Base-by-base conservation (phyloP, 1,140 invertebrate genomes). In the Colletes latitarsis region DNA sequence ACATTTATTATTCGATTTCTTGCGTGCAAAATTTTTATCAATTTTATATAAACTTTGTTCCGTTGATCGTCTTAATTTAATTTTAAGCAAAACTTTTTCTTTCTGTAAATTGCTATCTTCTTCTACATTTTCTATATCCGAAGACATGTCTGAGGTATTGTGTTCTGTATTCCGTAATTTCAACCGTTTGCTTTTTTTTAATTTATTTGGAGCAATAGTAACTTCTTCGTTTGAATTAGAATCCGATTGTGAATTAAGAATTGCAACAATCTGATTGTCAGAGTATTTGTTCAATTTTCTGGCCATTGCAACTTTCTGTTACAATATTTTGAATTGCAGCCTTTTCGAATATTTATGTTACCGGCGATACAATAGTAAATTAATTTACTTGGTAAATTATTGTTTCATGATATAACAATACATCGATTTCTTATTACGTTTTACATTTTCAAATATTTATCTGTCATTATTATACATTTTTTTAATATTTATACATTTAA, bases 11-110 rank as follows among this genome's bases (percentile, higher is more conserved):
- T 8, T 14, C 15, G 15, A 19, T 81, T 69, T 80, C n/a, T n/a
- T n/a, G n/a, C n/a, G n/a, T n/a, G n/a, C 77, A 0, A 63, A 86
- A 9, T 72, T 69, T 3, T 68, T 71, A 77, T 88, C 77, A 55
- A 88, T 83, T 76, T 88, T 88, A 58, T 88, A 90, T 30, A 83
- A 82, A 49, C 89, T 90, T n/a, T 88, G 82, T 52, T 90, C 89
- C 0, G 89, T 88, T 1, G 89, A 90, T 49, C 85, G 69, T 70
- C 84, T 77, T 17, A 90, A 71, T 68, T 82, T 90, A 19, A 90
- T 66, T 64, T 55, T 81, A 49, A 89, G 9, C 0, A 82, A 75
- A 9, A 15, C 46, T 53, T 75, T 74, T 30, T 87, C 70, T 6
- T 64, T 78, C 0, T 52, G 15, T 1, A 53, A 58, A 1, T 17